Conservation (phyloP, 2,113 vertebrate genomes). For the Pimephales promelas region DNA sequence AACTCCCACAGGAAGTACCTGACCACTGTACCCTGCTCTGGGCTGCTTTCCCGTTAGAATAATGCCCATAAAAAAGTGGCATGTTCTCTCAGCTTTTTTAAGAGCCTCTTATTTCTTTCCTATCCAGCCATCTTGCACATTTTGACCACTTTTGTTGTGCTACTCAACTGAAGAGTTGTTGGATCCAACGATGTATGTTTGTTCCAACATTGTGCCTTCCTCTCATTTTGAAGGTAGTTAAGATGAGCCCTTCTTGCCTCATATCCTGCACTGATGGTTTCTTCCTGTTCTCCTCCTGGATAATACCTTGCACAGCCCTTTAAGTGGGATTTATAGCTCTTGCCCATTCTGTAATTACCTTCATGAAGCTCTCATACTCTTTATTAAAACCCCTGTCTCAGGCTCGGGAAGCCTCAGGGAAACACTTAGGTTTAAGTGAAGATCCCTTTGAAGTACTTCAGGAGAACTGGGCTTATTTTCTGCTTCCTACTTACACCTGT, state of each 20-base stretch:
- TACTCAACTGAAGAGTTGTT: neutral
- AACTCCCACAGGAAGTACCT: conserved; percentile 21
- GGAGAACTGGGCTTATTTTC: conserved; percentile 44
- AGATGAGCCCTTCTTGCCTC: conserved; percentile 6
- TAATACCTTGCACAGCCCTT: conserved; percentile 47
- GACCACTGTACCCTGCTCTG: neutral
- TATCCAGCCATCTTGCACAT: neutral
- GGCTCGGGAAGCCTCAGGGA: conserved; percentile 50
- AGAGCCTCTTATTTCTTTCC: conserved; percentile 7
- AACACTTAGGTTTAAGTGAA: conserved; percentile 44
- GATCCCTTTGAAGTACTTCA: conserved; percentile 49
- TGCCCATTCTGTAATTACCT: conserved; percentile 65
- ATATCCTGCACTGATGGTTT: conserved; percentile 27
- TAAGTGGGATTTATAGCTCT: conserved; percentile 51
- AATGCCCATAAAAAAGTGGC: conserved; percentile 39
- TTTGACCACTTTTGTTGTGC: neutral
- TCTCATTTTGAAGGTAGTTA: conserved; percentile 15
- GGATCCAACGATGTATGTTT: neutral
- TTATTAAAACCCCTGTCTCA: conserved; percentile 57
- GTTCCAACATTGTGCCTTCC: neutral
- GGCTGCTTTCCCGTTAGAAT: conserved; percentile 49
- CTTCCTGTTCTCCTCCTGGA: conserved; percentile 51
- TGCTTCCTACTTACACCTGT: conserved; percentile 45
- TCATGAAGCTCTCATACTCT: conserved; percentile 63
- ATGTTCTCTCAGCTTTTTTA: conserved; percentile 21